Evolutionary conservation across 2,113 vertebrate species (phyloP).

Genomic region (Muntiacus reevesi): DNA sequence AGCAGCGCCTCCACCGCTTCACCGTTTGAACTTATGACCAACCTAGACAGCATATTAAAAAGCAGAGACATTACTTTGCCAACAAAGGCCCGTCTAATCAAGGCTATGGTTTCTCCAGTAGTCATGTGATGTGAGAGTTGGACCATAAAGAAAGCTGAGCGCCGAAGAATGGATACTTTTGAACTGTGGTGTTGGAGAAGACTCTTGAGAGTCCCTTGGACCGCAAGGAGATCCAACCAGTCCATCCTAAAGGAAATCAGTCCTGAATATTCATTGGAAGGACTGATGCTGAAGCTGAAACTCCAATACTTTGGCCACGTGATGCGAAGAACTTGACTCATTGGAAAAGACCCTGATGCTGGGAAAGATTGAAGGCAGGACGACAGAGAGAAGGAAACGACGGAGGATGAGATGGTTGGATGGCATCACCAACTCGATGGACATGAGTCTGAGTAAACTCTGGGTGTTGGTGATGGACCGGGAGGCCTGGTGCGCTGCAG

Average conservation of each 20-base stretch:
- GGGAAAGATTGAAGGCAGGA: neutral
- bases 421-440: neutral
- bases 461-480: neutral
- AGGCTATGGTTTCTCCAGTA: neutral
- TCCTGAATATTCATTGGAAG: neutral
- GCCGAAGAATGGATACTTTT: neutral
- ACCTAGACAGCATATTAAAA: neutral
- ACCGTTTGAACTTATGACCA: neutral
- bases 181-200: neutral
- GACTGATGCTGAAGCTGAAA: neutral
- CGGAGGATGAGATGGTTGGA: neutral
- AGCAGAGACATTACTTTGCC: neutral
- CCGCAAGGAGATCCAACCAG: neutral
- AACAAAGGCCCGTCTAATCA: neutral
- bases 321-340: neutral
- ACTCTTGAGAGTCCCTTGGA: neutral
- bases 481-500: neutral
- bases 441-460: neutral
- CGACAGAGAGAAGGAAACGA: neutral
- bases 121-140: neutral
- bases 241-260: neutral
- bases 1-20: too few species aligned
- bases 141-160: neutral
- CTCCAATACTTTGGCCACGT: neutral
- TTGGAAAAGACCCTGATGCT: neutral